Evolutionary conservation across 2,797 vertebrate species (phyloP), one percentile per base, ranked within the genome.

Genomic region (Thripadectes ignobilis): DNA sequence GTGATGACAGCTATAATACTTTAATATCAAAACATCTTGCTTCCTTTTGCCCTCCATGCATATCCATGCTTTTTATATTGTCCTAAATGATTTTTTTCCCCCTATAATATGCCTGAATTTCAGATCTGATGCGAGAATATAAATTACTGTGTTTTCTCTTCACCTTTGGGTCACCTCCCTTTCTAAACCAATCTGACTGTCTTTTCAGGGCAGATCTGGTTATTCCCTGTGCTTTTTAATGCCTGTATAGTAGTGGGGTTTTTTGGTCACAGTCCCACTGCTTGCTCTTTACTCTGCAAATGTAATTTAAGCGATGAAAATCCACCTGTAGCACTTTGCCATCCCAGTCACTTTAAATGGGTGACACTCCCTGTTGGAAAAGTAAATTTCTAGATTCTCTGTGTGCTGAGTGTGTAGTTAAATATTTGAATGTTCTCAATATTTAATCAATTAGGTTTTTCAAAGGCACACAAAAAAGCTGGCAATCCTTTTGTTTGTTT

Each of bases 391-490:
- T 89, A 57, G 5, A 11, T 76, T 86, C 82, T 91, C 18, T 87
- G 27, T 80, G 46, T 80, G 67, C 71, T 29, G 48, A 76, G 52
- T 32, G 41, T 79, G 65, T 88, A 69, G 58, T 73, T 92, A 94
- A 95, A 93, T 93, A 95, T 84, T 92, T 96, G 88, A 82, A 57
- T 17, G 20, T 49, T 84, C 45, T 95, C 77, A 68, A 61, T 93
- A 92, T 93, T 97, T 96, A 93, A 93, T 94, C 82, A 63, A 63
- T 94, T 81, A 29, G 6, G 26, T 58, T 95, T 96, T 94, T 84
- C 73, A 46, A 88, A 95, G 59, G 32, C 66, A 43, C 65, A 57
- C 57, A 58, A 22, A 83, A 93, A 84, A 75, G 7, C 63, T 71
- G 85, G 20, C 85, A 59, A n/a, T 84, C 74, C 77, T 81, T 41